Percentiles rank a stretch among this genome's conserved stretches.
These are phyloP conservation scores for Lethocerus indicus DNA, from an alignment of 1,140 invertebrate genomes.

Conservation along the genomic window DNA sequence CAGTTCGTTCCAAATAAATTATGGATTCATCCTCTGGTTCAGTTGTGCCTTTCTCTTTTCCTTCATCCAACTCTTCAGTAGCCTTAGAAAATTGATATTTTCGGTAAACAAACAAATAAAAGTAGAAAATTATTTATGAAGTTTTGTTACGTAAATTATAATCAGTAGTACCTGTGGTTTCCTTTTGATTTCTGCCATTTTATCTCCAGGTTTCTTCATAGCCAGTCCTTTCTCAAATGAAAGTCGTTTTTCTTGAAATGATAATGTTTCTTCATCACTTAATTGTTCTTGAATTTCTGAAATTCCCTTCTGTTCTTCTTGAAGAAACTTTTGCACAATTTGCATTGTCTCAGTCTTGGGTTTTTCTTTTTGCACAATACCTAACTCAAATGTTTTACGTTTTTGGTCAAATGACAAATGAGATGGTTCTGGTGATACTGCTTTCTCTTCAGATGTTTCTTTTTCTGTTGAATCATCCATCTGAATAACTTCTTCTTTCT, in stretches of 20 bases:
- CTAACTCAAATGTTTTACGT: conserved; percentile 19
- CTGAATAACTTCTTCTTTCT: conserved; percentile 43
- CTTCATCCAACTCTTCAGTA: too few relatives aligned
- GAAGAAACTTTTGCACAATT: background rate
- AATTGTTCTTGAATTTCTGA: conserved; percentile 18
- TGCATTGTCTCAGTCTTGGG: background rate
- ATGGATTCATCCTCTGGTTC: too few relatives aligned
- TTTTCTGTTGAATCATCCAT: conserved; percentile 49
- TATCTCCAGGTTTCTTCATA: conserved; percentile 33
- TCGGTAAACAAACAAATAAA: too few relatives aligned
- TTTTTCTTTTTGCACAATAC: conserved; percentile 4
- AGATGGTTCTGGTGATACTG: conserved; percentile 16
- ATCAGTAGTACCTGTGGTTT: conserved; percentile 11
- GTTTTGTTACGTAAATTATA: background rate
- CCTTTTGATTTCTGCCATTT: conserved; percentile 31
- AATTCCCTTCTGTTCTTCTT: background rate
- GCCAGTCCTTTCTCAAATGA: conserved; percentile 29
- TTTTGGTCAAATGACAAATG: conserved; percentile 20
- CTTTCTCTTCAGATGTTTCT: conserved; percentile 16
- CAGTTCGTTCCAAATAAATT: too few relatives aligned
- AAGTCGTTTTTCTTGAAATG: conserved; percentile 23
- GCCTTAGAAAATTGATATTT: too few relatives aligned
- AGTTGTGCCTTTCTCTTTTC: too few relatives aligned
- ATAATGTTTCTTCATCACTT: conserved; percentile 28
- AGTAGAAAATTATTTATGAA: too few relatives aligned